phyloP scores from a whole-genome alignment of 1,140 invertebrate species.

The Magallana ariakensis region DNA sequence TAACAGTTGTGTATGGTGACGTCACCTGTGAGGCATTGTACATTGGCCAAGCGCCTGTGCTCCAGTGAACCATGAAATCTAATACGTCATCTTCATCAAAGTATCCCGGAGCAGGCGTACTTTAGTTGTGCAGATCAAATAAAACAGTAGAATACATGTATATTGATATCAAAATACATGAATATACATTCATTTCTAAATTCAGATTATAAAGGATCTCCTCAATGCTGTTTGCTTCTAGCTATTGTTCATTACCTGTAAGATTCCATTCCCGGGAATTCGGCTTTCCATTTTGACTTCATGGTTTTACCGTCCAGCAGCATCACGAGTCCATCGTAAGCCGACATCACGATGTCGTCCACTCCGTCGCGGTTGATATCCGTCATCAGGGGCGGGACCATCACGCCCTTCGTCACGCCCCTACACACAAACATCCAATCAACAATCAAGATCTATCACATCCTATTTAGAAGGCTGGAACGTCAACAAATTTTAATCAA shows the following conservation, averaged over 20 bases:
- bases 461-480: not conserved
- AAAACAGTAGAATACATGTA: too few species aligned
- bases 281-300: conserved; percentile 63
- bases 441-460: too few species aligned
- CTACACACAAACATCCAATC: too few species aligned
- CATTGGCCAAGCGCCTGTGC: conserved; percentile 69
- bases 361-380: conserved; percentile 73
- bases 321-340: conserved; percentile 69
- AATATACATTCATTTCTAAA: too few species aligned
- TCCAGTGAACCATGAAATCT: conserved; percentile 76
- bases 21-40: conserved; percentile 67
- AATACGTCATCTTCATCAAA: conserved; percentile 75
- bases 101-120: conserved; percentile 76
- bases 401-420: conserved; percentile 71
- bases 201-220: too few species aligned
- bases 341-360: conserved; percentile 72
- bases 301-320: conserved; percentile 73
- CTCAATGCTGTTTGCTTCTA: too few species aligned
- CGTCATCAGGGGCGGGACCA: conserved; percentile 74
- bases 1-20: not conserved
- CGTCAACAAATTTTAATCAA: too few species aligned
- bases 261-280: conserved; percentile 67
- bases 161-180: too few species aligned
- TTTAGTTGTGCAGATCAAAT: conserved; percentile 51
- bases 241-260: conserved; percentile 65